phyloP scores from a whole-genome alignment of 1,140 invertebrate species.

The Sipha flava region DNA sequence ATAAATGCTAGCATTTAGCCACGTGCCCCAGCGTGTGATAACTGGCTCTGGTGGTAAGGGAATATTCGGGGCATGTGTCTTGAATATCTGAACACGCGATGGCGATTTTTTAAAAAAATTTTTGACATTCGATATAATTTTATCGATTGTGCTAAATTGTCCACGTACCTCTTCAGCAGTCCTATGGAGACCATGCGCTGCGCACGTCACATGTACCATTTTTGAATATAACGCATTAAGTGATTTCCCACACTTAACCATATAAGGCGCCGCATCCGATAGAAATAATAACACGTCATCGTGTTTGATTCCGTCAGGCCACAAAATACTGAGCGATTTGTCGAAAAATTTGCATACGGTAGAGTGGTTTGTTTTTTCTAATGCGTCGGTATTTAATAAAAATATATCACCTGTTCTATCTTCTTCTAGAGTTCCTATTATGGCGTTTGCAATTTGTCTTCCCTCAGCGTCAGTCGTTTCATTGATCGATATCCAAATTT shows the following conservation, averaged over 20 bases:
- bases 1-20: conserved; percentile 40
- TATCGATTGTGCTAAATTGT: neutral
- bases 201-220: neutral
- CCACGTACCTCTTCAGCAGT: neutral
- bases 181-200: neutral
- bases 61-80: conserved; percentile 39
- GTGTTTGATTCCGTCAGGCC: neutral
- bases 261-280: neutral
- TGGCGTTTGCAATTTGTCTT: neutral
- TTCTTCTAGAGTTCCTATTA: neutral
- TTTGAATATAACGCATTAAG: neutral
- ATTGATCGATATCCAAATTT: neutral
- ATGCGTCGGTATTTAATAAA: neutral
- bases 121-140: neutral
- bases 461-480: neutral
- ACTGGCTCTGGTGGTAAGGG: conserved; percentile 43
- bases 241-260: neutral
- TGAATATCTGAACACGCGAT: conserved; percentile 40
- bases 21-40: conserved; percentile 45
- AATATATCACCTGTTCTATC: neutral
- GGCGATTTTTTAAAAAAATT: neutral
- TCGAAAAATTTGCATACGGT: neutral
- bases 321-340: neutral
- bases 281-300: neutral
- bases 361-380: neutral